A percentile compares a stretch with the other conserved stretches of the same genome.
Conservation (phyloP, 1,140 invertebrate species). For the Leptinotarsa lineolata region DNA sequence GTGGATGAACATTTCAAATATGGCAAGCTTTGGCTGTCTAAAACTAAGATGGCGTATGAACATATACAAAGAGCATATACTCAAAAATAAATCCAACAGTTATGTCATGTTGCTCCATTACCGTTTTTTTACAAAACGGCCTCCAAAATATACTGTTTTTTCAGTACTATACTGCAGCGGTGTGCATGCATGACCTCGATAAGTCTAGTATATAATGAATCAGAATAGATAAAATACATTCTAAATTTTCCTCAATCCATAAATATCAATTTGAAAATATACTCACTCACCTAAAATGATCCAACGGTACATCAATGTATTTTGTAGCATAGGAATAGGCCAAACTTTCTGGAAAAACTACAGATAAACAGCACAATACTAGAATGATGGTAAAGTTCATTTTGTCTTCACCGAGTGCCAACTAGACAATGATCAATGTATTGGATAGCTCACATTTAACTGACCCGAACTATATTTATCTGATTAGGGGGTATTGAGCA, state of each 20-base stretch:
- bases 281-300: conserved; percentile 60
- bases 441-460: too few species aligned
- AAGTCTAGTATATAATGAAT: background rate
- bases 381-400: too few species aligned
- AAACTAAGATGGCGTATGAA: too few species aligned
- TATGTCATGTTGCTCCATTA: too few species aligned
- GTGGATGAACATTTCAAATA: too few species aligned
- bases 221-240: background rate
- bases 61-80: too few species aligned
- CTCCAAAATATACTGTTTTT: background rate
- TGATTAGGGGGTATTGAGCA: too few species aligned
- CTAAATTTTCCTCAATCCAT: background rate
- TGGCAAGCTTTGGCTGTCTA: too few species aligned
- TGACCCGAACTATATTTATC: too few species aligned
- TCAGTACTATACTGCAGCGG: background rate
- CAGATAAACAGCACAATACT: background rate
- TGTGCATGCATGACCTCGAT: background rate
- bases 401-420: too few species aligned
- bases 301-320: conserved; percentile 63
- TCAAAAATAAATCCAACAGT: too few species aligned
- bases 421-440: too few species aligned
- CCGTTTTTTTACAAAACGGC: background rate
- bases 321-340: conserved; percentile 60
- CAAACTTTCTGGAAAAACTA: conserved; percentile 1
- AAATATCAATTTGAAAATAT: background rate